Conservation (phyloP, 1,140 invertebrate genomes). For the Drosophila sechellia region DNA sequence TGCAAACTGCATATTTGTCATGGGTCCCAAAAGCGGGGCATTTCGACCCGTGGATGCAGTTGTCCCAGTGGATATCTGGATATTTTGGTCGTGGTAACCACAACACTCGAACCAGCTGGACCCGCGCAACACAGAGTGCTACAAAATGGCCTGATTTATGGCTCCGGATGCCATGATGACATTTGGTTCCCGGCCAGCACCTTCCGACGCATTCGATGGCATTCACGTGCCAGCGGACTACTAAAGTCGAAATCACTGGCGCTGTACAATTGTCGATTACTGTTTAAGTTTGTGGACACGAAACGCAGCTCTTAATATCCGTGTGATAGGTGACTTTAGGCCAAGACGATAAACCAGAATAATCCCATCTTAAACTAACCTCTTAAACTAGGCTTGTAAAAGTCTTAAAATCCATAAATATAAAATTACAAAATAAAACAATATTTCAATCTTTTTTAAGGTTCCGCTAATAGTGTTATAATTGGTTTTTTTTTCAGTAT, state of each 20-base stretch:
- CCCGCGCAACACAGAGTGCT: slow-evolving; percentile 2
- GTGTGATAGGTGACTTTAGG: background rate
- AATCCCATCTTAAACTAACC: no score
- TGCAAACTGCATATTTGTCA: slow-evolving; percentile 65
- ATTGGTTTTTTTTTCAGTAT: no score
- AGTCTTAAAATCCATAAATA: no score
- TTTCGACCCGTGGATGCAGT: slow-evolving; percentile 22
- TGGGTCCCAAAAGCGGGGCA: slow-evolving; percentile 13
- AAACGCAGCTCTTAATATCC: background rate
- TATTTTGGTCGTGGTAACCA: slow-evolving; percentile 4
- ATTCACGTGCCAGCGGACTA: background rate
- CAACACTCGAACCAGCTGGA: slow-evolving; percentile 16
- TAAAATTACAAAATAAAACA: no score
- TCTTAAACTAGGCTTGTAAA: no score
- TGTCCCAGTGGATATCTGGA: slow-evolving; percentile 7
- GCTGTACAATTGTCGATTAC: background rate
- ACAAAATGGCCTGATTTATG: slow-evolving; percentile 28
- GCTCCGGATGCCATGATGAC: slow-evolving; percentile 21
- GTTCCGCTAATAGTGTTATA: no score
- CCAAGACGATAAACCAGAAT: no score
- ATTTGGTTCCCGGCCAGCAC: slow-evolving; percentile 23
- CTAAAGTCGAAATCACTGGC: background rate
- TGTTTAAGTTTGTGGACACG: background rate
- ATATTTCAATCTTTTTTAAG: no score
- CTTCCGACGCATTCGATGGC: slow-evolving; percentile 17